Percentiles rank a stretch among this genome's conserved stretches.
Evolutionary conservation across 2,888 invertebrate species (phyloP).

Genomic region (Athalia circularis): DNA sequence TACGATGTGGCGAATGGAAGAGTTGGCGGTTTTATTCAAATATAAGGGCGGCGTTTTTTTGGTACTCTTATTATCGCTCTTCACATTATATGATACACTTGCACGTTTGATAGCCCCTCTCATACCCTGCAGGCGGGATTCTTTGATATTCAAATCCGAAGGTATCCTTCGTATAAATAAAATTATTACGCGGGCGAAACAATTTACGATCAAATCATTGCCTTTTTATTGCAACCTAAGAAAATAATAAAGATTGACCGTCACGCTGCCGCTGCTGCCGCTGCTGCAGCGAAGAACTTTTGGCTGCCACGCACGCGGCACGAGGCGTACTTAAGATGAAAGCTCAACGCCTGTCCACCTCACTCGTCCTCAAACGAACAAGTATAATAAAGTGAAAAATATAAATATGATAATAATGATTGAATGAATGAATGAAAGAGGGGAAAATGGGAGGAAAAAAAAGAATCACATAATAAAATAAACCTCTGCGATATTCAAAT

Average conservation of each 20-base stretch:
- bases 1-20: background rate
- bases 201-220: conserved; percentile 43
- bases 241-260: conserved; percentile 40
- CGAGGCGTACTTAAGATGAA: conserved; percentile 42
- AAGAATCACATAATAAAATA: background rate
- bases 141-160: conserved; percentile 47
- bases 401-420: background rate
- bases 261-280: background rate
- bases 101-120: conserved; percentile 21
- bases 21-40: background rate
- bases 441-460: too few species aligned
- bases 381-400: background rate
- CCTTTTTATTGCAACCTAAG: conserved; percentile 35
- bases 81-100: conserved; percentile 38
- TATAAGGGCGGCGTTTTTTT: background rate
- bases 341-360: conserved; percentile 20
- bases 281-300: background rate
- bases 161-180: conserved; percentile 41
- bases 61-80: conserved; percentile 13
- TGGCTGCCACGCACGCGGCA: conserved; percentile 40
- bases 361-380: background rate
- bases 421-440: too few species aligned
- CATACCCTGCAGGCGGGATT: conserved; percentile 24
- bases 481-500: conserved; percentile 40
- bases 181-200: conserved; percentile 44